phyloP scores from a whole-genome alignment of 2,797 vertebrate genomes.

The Spheniscus humboldti region DNA sequence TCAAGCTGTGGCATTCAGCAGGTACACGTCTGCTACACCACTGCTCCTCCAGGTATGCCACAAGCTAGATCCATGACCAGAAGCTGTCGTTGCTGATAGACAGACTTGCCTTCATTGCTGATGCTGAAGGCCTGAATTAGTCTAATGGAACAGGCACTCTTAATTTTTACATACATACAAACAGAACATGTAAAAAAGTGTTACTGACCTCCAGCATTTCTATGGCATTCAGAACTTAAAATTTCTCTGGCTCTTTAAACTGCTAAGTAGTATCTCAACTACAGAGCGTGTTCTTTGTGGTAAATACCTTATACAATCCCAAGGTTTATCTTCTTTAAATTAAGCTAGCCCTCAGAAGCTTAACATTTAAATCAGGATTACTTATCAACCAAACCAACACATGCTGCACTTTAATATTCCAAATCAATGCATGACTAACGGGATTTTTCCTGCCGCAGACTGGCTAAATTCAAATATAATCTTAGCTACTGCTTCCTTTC shows the following conservation, averaged over 20 bases:
- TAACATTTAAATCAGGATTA: constrained; percentile 54
- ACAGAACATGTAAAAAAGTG: neutral
- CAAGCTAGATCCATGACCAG: neutral
- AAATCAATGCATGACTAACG: constrained; percentile 50
- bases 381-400: constrained; percentile 15
- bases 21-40: neutral
- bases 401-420: constrained; percentile 38
- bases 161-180: neutral
- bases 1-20: neutral
- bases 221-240: neutral
- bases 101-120: neutral
- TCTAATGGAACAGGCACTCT: neutral
- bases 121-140: neutral
- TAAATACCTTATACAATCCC: constrained; percentile 1
- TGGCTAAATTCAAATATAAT: constrained; percentile 16
- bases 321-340: constrained; percentile 61
- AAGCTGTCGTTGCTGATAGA: neutral
- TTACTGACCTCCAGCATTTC: neutral
- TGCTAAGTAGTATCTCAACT: neutral
- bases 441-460: constrained; percentile 1
- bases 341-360: constrained; percentile 44
- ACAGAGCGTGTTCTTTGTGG: neutral
- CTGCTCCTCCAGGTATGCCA: neutral
- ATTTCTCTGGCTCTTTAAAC: neutral
- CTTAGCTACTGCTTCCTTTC: constrained; percentile 13